Percentiles rank a stretch among this genome's conserved stretches.
phyloP scores from a whole-genome alignment of 2,888 invertebrate species.

The Idaea dimidiata region DNA sequence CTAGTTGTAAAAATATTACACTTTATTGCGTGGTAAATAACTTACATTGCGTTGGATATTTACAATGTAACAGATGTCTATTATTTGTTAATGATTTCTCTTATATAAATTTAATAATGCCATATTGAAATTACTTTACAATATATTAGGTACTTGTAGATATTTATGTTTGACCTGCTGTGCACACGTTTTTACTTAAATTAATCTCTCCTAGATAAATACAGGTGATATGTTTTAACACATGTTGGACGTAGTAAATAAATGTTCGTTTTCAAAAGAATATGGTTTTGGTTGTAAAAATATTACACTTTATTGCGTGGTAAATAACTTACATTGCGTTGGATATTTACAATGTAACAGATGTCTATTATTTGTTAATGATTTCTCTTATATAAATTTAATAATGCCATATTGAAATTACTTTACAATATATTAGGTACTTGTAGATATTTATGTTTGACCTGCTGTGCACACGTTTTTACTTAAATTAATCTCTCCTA shows the following conservation, averaged over 20 bases:
- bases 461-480: background rate
- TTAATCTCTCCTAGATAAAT: too few species aligned
- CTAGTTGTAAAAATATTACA: background rate
- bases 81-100: background rate
- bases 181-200: background rate
- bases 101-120: background rate
- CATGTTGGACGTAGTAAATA: too few species aligned
- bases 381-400: background rate
- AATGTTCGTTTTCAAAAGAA: too few species aligned
- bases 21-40: background rate
- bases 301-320: background rate
- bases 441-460: background rate
- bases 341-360: background rate
- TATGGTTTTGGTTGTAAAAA: background rate
- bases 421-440: too few species aligned
- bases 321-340: background rate
- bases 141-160: background rate
- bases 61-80: background rate
- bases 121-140: background rate
- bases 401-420: background rate
- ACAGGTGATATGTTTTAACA: too few species aligned
- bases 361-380: background rate
- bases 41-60: background rate
- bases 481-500: too few species aligned
- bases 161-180: background rate